phyloP scores from a whole-genome alignment of 2,797 vertebrate species.

The Odontamblyopus rebecca region DNA sequence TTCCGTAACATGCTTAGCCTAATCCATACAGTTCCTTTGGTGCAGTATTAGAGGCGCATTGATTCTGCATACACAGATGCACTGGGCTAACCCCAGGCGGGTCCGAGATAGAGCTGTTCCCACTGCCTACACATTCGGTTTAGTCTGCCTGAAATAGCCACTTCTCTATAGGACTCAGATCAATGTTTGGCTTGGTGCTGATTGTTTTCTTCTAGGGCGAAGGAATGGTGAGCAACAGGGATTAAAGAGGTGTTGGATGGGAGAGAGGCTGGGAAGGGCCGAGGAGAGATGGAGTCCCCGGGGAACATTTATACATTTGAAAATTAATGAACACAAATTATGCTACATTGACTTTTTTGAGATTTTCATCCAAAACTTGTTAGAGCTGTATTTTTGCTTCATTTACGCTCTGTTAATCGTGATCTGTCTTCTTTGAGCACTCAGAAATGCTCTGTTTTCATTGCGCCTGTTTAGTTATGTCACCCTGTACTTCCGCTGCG shows the following conservation, averaged over 20 bases:
- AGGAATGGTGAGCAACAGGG: conserved; percentile 24
- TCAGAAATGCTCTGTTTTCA: too few species aligned
- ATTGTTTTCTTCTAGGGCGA: conserved; percentile 22
- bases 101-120: conserved; percentile 19
- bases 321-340: too few species aligned
- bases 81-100: neutral
- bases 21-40: conserved; percentile 3
- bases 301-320: too few species aligned
- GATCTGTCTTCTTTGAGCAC: too few species aligned
- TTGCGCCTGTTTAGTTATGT: too few species aligned
- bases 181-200: conserved; percentile 14
- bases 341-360: too few species aligned
- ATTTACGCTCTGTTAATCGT: too few species aligned
- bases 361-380: too few species aligned
- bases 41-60: conserved; percentile 27
- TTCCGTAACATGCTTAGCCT: neutral
- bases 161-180: conserved; percentile 12
- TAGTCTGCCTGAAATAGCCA: conserved; percentile 29
- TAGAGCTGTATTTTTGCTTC: too few species aligned
- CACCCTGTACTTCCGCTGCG: too few species aligned
- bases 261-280: conserved; percentile 6
- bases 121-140: conserved; percentile 6
- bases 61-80: conserved; percentile 19
- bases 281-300: neutral
- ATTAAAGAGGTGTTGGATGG: conserved; percentile 42